Conservation (phyloP, 2,797 vertebrate genomes). For the Chelon auratus region DNA sequence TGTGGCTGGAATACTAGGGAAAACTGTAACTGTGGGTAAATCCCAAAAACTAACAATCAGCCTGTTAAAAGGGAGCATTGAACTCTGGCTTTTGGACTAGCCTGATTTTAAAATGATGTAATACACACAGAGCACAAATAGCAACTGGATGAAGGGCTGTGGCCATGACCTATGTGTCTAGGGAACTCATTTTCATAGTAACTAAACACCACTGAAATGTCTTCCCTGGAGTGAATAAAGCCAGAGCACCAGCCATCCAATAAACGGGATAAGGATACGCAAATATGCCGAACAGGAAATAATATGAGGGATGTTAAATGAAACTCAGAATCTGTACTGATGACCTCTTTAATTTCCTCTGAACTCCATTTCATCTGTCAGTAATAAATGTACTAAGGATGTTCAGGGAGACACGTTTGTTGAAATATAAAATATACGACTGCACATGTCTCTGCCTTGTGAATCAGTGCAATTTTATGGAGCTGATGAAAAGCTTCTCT, state of each 20-base stretch:
- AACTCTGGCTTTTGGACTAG: slow-evolving; percentile 65
- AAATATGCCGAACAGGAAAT: slow-evolving; percentile 73
- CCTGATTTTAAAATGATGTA: slow-evolving; percentile 81
- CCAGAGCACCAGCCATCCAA: slow-evolving; percentile 67
- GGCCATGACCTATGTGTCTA: slow-evolving; percentile 78
- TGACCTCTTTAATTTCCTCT: slow-evolving; percentile 70
- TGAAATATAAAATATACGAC: slow-evolving; percentile 24
- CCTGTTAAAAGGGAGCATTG: slow-evolving; percentile 74
- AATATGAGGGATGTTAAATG: slow-evolving; percentile 66
- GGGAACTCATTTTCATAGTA: slow-evolving; percentile 78
- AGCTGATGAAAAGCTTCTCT: slow-evolving; percentile 35
- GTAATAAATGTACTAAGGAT: slow-evolving; percentile 55
- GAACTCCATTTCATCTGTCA: slow-evolving; percentile 56
- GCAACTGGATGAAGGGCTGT: slow-evolving; percentile 75
- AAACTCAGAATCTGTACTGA: slow-evolving; percentile 58
- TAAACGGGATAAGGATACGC: slow-evolving; percentile 66
- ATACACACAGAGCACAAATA: slow-evolving; percentile 76
- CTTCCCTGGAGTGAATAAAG: slow-evolving; percentile 74
- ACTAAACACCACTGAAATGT: slow-evolving; percentile 76
- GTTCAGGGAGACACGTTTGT: slow-evolving; percentile 34
- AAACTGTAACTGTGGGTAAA: slow-evolving; percentile 75
- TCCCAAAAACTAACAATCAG: slow-evolving; percentile 78
- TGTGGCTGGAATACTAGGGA: slow-evolving; percentile 77
- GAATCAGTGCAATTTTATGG: slow-evolving; percentile 34
- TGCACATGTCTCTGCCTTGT: slow-evolving; percentile 23